Percentiles rank a stretch among this genome's conserved stretches.
These are phyloP conservation scores for Ischnura elegans DNA, from an alignment of 2,888 invertebrate species.

Conservation along the genomic window DNA sequence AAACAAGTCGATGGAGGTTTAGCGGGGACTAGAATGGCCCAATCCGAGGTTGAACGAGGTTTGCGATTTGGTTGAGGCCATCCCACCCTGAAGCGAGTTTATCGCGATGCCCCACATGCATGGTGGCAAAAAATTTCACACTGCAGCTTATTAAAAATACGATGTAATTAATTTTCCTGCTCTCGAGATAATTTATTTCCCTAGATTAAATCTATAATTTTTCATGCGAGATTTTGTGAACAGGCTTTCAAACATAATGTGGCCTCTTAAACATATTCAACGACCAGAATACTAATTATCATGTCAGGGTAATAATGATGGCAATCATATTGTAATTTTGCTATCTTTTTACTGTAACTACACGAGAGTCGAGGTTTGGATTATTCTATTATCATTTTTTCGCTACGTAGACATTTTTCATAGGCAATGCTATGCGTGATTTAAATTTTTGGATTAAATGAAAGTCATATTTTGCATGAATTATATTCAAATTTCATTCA, in stretches of 20 bases:
- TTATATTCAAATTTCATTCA: too few species aligned
- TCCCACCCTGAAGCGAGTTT: background rate
- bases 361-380: too few species aligned
- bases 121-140: background rate
- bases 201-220: background rate
- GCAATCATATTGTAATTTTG: too few species aligned
- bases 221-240: background rate
- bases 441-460: too few species aligned
- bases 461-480: too few species aligned
- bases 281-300: background rate
- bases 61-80: background rate
- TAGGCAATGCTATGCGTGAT: too few species aligned
- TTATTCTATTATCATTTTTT: too few species aligned
- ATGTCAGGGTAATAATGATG: background rate
- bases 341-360: too few species aligned
- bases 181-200: background rate
- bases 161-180: background rate
- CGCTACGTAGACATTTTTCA: too few species aligned
- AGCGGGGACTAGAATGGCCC: background rate
- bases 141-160: background rate
- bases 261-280: background rate
- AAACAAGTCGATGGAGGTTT: background rate
- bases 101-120: conserved; percentile 27
- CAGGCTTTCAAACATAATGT: background rate
- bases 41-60: background rate